Conservation (phyloP, 2,797 vertebrate species). For the Acanthurus tractus region DNA sequence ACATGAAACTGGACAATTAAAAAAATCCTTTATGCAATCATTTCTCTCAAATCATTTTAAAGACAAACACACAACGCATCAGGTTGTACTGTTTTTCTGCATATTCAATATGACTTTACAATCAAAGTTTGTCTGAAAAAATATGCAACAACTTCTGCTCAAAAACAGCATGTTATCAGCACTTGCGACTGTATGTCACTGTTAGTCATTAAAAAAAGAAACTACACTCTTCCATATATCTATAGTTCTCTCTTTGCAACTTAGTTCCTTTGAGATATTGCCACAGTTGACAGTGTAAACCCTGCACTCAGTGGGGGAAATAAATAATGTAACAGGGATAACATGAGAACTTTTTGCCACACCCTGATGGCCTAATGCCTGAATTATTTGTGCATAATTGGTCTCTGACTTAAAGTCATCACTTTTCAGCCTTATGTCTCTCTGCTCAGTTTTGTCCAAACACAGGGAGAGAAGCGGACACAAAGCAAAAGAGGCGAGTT, state of each 20-base stretch:
- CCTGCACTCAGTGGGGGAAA: slow-evolving; percentile 66
- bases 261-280: slow-evolving; percentile 47
- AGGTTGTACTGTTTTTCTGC: slow-evolving; percentile 58
- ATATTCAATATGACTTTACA: slow-evolving; percentile 61
- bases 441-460: slow-evolving; percentile 77
- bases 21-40: slow-evolving; percentile 64
- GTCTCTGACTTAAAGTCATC: slow-evolving; percentile 21
- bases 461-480: slow-evolving; percentile 67
- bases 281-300: slow-evolving; percentile 67
- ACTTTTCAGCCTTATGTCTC: slow-evolving; percentile 77
- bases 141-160: slow-evolving; percentile 61
- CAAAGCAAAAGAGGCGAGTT: slow-evolving; percentile 25
- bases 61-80: slow-evolving; percentile 68
- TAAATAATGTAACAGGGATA: slow-evolving; percentile 72
- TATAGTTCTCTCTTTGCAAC: slow-evolving; percentile 45
- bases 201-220: slow-evolving; percentile 49
- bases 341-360: slow-evolving; percentile 24
- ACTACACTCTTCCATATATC: slow-evolving; percentile 35
- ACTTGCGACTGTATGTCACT: slow-evolving; percentile 45
- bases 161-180: slow-evolving; percentile 67
- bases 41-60: slow-evolving; percentile 66
- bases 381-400: slow-evolving; percentile 51
- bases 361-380: slow-evolving; percentile 25
- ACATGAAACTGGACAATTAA: slow-evolving; percentile 41
- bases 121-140: slow-evolving; percentile 67